Evolutionary conservation across 2,113 vertebrate species (phyloP), one percentile per base, ranked within the genome.

Genomic region (Meriones unguiculatus): DNA sequence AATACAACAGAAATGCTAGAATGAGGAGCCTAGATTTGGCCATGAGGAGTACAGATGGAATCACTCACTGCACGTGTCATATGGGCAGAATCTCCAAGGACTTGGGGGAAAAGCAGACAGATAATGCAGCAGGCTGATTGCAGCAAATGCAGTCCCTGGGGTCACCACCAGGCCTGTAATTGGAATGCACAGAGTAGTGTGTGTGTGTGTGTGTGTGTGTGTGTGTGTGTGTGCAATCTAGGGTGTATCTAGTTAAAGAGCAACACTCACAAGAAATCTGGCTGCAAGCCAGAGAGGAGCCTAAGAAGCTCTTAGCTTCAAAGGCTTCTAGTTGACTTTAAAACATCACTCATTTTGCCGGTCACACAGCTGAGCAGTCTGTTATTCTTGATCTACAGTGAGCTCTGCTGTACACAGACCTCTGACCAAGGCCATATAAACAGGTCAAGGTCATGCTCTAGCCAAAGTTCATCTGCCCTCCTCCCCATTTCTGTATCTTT

Each of bases 181-280:
- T 20, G 52, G 15, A 11, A 35, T 0, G 1, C 4, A 14, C 1
- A n/a, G 38, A 10, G n/a, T 46, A 62, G 25, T 65, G 25, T 30
- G 59, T 64, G 46, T 46, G 46, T 46, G 46, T 46, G 46, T 46
- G 46, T 46, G 46, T 46, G 5, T 46, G 46, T 46, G 46, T 46
- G 46, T 46, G 46, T 46, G 46, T 46, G 46, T 46, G 25, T 30
- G 59, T 64, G 62, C 7, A 46, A 25, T 32, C 20, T 8, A 62
- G 57, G 7, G 22, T 2, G 32, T 17, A 12, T 6, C 32, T 17
- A 18, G 64, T 18, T 67, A 9, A 25, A n/a, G 2, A 70, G 0
- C 8, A 28, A 38, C 0, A 1, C 52, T 67, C 28, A 9, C 32
- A 81, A 65, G 62, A 57, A 24, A 93, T 77, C 41, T 67, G 25